Base-by-base conservation (phyloP, 2,888 invertebrate genomes). In the Plagodis dolabraria region DNA sequence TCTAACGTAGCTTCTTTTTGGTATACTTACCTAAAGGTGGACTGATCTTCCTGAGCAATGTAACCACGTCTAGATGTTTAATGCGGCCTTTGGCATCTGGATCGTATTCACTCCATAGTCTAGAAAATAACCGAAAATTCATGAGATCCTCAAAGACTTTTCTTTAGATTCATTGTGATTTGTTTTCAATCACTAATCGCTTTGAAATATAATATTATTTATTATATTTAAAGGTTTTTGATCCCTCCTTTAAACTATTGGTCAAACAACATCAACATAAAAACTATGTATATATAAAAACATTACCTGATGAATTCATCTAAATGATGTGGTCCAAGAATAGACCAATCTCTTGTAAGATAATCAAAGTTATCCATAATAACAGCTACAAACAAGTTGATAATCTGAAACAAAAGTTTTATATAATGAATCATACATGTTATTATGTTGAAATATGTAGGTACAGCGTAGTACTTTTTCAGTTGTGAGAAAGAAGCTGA, bases 311-410 rank as follows among this genome's bases (percentile, higher is more conserved):
- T 98, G 88, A 99, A 99, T 89, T 99, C 99, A 80, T 99, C 99
- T 67, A 99, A 94, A 93, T 99, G 99, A 92, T 99, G 99, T 0
- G 99, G 99, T 6, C 99, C 99, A 60, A 99, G 93, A 76, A 99
- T 99, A 0, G 99, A 99, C 99, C 99, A 99, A 92, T 99, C 99
- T 72, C 99, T 95, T 6, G 99, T 99, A 72, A 99, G 91, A 83
- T 99, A 99, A 89, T 99, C 99, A 86, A 99, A 99, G 89, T 99
- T 99, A 85, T 99, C 99, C 99, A 99, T 99, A 79, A 99, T 99
- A 71, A 99, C 99, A 65, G 99, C 99, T 57, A 99, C 99, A 92
- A 99, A 99, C 66, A 99, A 94, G 90, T 99, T 99, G 77, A 99
- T 99, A 80, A 99, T 99, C 98, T 99, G 87, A 45, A 94, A 93